Evolutionary conservation across 1,140 invertebrate species (phyloP).

Genomic region (Venustaconcha ellipsiformis): DNA sequence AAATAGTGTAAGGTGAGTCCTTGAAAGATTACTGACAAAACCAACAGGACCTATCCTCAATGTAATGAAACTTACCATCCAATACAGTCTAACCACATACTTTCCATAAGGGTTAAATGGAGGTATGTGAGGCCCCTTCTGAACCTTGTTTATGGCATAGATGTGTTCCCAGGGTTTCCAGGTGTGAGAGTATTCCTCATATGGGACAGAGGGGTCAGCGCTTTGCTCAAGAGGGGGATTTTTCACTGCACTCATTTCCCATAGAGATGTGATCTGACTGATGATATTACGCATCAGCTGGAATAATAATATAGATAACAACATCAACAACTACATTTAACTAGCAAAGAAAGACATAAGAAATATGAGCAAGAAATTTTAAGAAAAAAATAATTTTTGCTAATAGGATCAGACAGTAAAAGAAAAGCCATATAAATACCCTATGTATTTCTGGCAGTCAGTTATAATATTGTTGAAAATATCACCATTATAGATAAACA

Average conservation of each 20-base stretch:
- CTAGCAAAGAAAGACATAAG: too few relatives aligned
- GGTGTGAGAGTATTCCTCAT: slow-evolving; percentile 46
- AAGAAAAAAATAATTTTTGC: too few relatives aligned
- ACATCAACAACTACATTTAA: too few relatives aligned
- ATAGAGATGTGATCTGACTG: slow-evolving; percentile 66
- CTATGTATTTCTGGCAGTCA: too few relatives aligned
- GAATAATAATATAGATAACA: slow-evolving; percentile 11
- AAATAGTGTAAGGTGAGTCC: background rate
- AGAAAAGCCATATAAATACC: too few relatives aligned
- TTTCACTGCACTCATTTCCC: slow-evolving; percentile 59
- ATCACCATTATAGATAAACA: too few relatives aligned
- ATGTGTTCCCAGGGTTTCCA: slow-evolving; percentile 71
- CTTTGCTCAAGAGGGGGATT: slow-evolving; percentile 31
- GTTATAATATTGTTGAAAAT: too few relatives aligned
- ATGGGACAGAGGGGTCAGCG: slow-evolving; percentile 40
- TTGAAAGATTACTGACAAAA: background rate
- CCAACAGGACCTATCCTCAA: background rate
- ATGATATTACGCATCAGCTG: slow-evolving; percentile 68
- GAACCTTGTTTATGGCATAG: slow-evolving; percentile 66
- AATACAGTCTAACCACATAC: slow-evolving; percentile 68
- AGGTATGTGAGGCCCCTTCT: slow-evolving; percentile 66
- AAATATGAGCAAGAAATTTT: too few relatives aligned
- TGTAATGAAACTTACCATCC: slow-evolving; percentile 62
- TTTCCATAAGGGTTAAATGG: slow-evolving; percentile 68
- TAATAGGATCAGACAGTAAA: too few relatives aligned